Conservation (phyloP, 2,113 vertebrate species). For the Nothobranchius furzeri region DNA sequence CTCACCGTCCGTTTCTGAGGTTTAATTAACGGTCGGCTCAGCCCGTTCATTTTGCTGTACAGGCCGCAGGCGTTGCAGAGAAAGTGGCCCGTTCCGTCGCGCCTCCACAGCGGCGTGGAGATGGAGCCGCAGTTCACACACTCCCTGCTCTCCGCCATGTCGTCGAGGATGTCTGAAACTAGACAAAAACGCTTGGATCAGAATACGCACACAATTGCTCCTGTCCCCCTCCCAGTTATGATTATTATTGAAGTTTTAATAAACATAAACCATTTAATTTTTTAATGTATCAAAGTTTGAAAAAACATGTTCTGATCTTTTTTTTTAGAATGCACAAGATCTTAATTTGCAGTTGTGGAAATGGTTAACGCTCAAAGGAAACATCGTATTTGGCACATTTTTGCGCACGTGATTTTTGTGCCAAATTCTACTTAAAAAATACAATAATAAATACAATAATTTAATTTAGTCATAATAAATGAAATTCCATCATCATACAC, state of each 20-base stretch:
- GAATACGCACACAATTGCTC: neutral
- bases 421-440: too few species aligned
- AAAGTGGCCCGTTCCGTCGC: conserved; percentile 98
- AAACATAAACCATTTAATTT: too few species aligned
- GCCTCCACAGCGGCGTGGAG: conserved; percentile 97
- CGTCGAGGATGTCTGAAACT: conserved; percentile 90
- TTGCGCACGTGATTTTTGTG: neutral
- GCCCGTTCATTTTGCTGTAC: conserved; percentile 99
- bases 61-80: conserved; percentile 98
- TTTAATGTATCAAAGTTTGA: too few species aligned
- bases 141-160: conserved; percentile 92
- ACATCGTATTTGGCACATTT: neutral
- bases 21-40: conserved; percentile 98
- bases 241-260: too few species aligned
- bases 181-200: neutral
- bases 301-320: neutral
- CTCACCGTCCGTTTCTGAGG: conserved; percentile 98
- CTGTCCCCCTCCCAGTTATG: too few species aligned
- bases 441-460: too few species aligned
- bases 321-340: neutral
- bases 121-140: conserved; percentile 99
- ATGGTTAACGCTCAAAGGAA: too few species aligned
- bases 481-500: too few species aligned
- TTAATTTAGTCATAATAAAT: too few species aligned
- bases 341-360: too few species aligned